phyloP scores from a whole-genome alignment of 2,888 invertebrate species.

The Labia minor region DNA sequence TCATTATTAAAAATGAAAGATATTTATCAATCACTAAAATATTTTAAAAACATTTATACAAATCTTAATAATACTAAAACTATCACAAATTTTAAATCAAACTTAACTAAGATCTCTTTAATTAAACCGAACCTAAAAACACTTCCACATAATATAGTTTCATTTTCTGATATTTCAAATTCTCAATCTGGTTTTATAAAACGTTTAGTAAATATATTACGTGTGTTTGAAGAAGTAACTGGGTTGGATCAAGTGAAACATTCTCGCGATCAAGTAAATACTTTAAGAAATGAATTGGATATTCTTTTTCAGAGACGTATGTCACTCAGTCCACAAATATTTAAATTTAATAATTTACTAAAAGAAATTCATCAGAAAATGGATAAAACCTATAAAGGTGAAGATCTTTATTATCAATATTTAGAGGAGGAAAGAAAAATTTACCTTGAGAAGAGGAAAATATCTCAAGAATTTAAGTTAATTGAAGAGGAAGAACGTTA shows the following conservation, averaged over 20 bases:
- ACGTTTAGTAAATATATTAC: neutral
- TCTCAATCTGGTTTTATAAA: neutral
- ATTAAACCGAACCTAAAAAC: neutral
- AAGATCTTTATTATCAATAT: slow-evolving; percentile 60
- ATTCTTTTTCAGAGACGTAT: neutral
- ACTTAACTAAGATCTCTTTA: too few species aligned
- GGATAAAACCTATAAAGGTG: slow-evolving; percentile 35
- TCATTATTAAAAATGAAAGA: too few species aligned
- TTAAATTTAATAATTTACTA: neutral
- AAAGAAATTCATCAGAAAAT: neutral
- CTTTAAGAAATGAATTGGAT: neutral
- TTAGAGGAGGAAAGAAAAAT: slow-evolving; percentile 56
- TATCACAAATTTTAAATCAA: too few species aligned
- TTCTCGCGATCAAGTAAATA: neutral
- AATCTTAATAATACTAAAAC: too few species aligned
- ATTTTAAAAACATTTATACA: too few species aligned
- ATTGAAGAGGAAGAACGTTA: slow-evolving; percentile 66
- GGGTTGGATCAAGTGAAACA: neutral
- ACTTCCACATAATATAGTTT: neutral
- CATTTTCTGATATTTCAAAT: neutral
- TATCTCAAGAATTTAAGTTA: slow-evolving; percentile 48
- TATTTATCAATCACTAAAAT: too few species aligned
- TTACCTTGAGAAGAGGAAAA: slow-evolving; percentile 38
- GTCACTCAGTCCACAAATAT: neutral
- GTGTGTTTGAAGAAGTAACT: neutral